Evolutionary conservation across 2,888 invertebrate species (phyloP).

Genomic region (Phrixothrix hirtus): DNA sequence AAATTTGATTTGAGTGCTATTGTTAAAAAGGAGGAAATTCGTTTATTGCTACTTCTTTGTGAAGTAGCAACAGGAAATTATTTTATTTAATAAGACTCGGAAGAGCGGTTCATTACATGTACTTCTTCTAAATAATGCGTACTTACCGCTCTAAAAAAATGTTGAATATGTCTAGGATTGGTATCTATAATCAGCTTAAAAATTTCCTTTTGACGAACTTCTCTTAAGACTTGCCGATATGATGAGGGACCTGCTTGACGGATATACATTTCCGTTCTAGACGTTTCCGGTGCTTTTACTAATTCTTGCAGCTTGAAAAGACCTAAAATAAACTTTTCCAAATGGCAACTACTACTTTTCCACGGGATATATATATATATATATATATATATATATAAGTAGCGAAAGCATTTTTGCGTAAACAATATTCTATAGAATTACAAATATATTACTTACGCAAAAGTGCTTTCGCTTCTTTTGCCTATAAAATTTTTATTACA

Average conservation of each 20-base stretch:
- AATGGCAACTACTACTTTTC: slow-evolving; percentile 25
- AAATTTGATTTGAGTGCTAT: too few relatives aligned
- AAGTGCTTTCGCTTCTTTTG: background rate
- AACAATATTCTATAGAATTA: too few relatives aligned
- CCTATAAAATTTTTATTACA: background rate
- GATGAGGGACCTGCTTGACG: slow-evolving; percentile 72
- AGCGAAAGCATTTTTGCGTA: too few relatives aligned
- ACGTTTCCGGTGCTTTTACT: slow-evolving; percentile 69
- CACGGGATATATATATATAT: background rate
- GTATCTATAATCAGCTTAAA: slow-evolving; percentile 88
- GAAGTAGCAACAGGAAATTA: too few relatives aligned
- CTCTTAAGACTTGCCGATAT: slow-evolving; percentile 75
- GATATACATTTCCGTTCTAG: slow-evolving; percentile 75
- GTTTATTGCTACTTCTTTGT: too few relatives aligned
- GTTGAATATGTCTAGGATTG: slow-evolving; percentile 77
- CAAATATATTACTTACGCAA: background rate
- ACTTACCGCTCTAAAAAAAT: slow-evolving; percentile 86
- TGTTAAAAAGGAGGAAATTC: too few relatives aligned
- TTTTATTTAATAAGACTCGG: too few relatives aligned
- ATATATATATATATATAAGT: background rate
- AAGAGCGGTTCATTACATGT: background rate
- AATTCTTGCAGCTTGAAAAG: slow-evolving; percentile 84
- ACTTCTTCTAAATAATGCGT: background rate
- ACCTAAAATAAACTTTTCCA: slow-evolving; percentile 58
- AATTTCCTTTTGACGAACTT: slow-evolving; percentile 85